phyloP scores from a whole-genome alignment of 2,888 invertebrate genomes.

The Cheilosia grossa region DNA sequence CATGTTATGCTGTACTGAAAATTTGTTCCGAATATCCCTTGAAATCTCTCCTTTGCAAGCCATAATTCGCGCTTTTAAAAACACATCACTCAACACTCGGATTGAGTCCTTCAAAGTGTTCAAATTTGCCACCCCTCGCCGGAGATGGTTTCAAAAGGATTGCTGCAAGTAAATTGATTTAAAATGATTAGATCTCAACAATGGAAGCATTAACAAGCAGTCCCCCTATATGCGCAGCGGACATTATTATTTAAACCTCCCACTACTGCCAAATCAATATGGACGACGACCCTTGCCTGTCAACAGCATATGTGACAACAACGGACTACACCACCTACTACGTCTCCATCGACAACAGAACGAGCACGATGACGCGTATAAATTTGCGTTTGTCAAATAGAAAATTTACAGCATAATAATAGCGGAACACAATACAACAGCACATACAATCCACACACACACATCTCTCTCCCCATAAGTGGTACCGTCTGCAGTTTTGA shows the following conservation, averaged over 20 bases:
- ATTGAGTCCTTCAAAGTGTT: conserved; percentile 41
- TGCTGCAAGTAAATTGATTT: conserved; percentile 67
- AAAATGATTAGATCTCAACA: conserved; percentile 71
- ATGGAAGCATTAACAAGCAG: conserved; percentile 64
- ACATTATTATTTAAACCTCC: conserved; percentile 52
- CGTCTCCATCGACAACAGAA: conserved; percentile 15
- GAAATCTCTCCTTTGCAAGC: neutral
- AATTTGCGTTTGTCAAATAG: conserved; percentile 72
- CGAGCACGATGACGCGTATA: conserved; percentile 61
- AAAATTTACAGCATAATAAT: conserved; percentile 74
- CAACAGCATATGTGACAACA: conserved; percentile 71
- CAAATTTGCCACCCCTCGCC: conserved; percentile 1
- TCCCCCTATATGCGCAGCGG: conserved; percentile 20
- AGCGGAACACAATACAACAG: conserved; percentile 64
- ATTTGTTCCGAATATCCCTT: conserved; percentile 2
- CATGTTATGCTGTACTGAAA: conserved; percentile 18
- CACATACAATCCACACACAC: conserved; percentile 4
- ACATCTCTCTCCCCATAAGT: conserved; percentile 8
- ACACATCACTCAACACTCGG: conserved; percentile 7
- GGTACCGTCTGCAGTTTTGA: conserved; percentile 73
- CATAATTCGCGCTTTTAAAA: conserved; percentile 34
- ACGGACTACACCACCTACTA: conserved; percentile 41
- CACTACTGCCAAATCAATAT: conserved; percentile 35
- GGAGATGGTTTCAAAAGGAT: conserved; percentile 31
- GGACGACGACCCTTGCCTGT: conserved; percentile 64